Conservation (phyloP, 2,888 invertebrate species). For the Scaptomyza parva region DNA sequence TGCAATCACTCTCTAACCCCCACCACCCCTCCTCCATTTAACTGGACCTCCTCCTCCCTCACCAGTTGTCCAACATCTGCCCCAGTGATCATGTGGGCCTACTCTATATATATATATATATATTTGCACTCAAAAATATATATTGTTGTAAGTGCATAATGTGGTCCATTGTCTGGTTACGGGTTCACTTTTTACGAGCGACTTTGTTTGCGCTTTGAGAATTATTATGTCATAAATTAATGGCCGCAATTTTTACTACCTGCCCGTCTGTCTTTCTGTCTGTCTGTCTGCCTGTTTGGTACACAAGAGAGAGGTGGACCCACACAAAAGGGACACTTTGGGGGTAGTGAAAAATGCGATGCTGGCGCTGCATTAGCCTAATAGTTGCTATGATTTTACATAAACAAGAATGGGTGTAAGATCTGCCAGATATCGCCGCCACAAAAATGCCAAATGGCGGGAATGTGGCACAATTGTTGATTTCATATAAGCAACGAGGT, state of each 20-base stretch:
- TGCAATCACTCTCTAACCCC: constrained; percentile 42
- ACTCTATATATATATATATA: neutral
- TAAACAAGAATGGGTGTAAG: constrained; percentile 48
- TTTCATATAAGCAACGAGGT: neutral
- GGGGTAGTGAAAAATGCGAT: constrained; percentile 68
- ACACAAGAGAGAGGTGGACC: constrained; percentile 5
- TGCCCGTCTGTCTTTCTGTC: constrained; percentile 8
- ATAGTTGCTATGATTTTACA: constrained; percentile 50
- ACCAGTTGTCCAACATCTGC: constrained; percentile 31
- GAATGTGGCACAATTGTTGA: constrained; percentile 8
- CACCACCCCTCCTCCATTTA: constrained; percentile 16
- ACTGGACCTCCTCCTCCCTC: neutral
- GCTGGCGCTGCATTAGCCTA: constrained; percentile 67
- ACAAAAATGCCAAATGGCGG: constrained; percentile 8
- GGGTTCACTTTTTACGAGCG: constrained; percentile 68
- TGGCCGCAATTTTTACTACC: constrained; percentile 73
- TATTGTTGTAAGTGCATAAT: constrained; percentile 68
- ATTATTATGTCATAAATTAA: constrained; percentile 81
- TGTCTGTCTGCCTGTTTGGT: too few species aligned
- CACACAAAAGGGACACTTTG: constrained; percentile 55
- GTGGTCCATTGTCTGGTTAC: constrained; percentile 65
- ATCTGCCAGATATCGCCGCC: constrained; percentile 60
- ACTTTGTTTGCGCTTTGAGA: constrained; percentile 78
- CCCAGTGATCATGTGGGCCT: constrained; percentile 52
- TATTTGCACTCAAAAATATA: constrained; percentile 22